Base-by-base conservation (phyloP, 2,888 invertebrate genomes). In the Drosophila stalkeri region DNA sequence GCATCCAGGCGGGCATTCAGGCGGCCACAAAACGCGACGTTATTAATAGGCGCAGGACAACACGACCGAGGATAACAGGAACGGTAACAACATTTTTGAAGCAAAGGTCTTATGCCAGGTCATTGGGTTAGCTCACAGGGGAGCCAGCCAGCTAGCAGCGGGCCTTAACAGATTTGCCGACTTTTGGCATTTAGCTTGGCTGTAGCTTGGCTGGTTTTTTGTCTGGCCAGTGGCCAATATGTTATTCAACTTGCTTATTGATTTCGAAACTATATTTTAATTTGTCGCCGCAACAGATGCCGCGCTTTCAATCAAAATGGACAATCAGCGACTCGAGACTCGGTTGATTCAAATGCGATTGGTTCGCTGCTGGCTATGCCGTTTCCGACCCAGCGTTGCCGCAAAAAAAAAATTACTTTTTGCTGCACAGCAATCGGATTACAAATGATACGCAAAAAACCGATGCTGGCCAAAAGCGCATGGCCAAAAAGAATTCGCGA, bases 101-200 rank as follows among this genome's bases (percentile, higher is more conserved):
- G 47, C 56, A 47, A 70, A 85, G 70, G 75, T 63, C 71, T 65
- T 52, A 65, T 55, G 47, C 33, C 43, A 39, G 47, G 41, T 27
- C 56, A 47, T 41, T 49, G 44, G 64, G 47, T 64, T 59, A 60
- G 47, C 56, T 54, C 57, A 43, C 63, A 35, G 47, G 44, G 37
- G 56, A 41, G 44, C 23, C 47, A 49, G n/a, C 8, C 14, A 9
- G 47, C 47, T 31, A 49, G 12, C 49, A 51, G 31, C 11, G 64
- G 74, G 75, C 75, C 75, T 84, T 80, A 87, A 84, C 80, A 84
- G 84, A 84, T 84, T 89, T 84, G 49, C 52, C 55, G 74, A 72
- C 72, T 77, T 73, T 65, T 56, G 37, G 64, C 62, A 65, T 61
- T 68, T 68, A 52, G 70, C 64, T 18, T 51, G 27, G 47, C 65